Conservation (phyloP, 2,797 vertebrate genomes). For the Masticophis lateralis region DNA sequence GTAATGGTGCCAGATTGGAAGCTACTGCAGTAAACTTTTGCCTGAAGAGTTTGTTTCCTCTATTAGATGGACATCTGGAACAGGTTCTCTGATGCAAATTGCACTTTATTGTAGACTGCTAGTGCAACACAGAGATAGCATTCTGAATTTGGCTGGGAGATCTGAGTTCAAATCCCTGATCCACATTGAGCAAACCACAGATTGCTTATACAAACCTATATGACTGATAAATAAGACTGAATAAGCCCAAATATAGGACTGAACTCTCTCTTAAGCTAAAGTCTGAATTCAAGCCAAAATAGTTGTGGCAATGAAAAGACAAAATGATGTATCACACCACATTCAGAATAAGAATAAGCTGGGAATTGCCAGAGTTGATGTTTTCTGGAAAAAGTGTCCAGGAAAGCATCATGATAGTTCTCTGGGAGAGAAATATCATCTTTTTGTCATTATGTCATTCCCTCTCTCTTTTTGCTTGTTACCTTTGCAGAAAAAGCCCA, state of each 20-base stretch:
- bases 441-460: neutral
- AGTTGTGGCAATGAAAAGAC: neutral
- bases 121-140: neutral
- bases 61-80: neutral
- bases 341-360: neutral
- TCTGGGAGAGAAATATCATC: neutral
- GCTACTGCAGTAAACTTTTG: neutral
- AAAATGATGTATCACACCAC: neutral
- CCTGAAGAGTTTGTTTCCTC: neutral
- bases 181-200: neutral
- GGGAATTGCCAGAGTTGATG: neutral
- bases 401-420: neutral
- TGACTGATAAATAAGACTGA: neutral
- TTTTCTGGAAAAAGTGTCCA: neutral
- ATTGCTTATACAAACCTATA: neutral
- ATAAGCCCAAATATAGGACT: neutral
- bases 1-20: neutral
- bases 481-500: neutral
- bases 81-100: neutral
- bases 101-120: neutral
- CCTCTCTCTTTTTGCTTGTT: neutral
- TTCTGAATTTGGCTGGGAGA: neutral
- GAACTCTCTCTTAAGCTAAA: neutral
- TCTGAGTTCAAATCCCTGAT: neutral
- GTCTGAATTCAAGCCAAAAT: neutral